Percentiles rank a stretch among this genome's conserved stretches.
phyloP scores from a whole-genome alignment of 2,797 vertebrate genomes.

The Hephaestus fuliginosus region DNA sequence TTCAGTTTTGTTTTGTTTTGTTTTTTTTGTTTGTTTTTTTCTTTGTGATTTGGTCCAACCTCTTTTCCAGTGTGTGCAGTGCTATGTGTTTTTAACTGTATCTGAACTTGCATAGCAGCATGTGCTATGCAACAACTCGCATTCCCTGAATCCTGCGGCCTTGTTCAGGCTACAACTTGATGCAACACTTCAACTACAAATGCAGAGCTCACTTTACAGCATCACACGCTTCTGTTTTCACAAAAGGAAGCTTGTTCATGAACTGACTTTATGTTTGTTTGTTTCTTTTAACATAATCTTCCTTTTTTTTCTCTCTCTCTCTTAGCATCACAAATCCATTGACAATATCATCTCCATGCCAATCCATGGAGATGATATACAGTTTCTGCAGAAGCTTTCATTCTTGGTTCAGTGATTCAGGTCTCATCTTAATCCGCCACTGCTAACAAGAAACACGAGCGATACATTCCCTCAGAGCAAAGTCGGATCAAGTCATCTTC shows the following conservation, averaged over 20 bases:
- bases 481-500: slow-evolving; percentile 62
- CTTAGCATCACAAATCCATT: slow-evolving; percentile 58
- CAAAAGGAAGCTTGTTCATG: slow-evolving; percentile 62
- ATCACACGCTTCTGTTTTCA: slow-evolving; percentile 72
- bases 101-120: slow-evolving; percentile 86
- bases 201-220: slow-evolving; percentile 72
- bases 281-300: slow-evolving; percentile 32
- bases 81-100: slow-evolving; percentile 83
- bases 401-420: slow-evolving; percentile 74
- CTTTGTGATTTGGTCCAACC: slow-evolving; percentile 80
- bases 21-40: slow-evolving; percentile 58
- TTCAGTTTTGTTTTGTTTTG: neutral
- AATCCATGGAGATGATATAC: slow-evolving; percentile 61
- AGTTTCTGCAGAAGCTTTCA: slow-evolving; percentile 64
- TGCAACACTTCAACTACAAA: slow-evolving; percentile 80
- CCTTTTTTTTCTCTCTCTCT: neutral
- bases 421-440: slow-evolving; percentile 54
- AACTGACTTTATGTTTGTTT: slow-evolving; percentile 60
- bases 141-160: slow-evolving; percentile 77
- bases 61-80: slow-evolving; percentile 82
- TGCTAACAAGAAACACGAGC: slow-evolving; percentile 44
- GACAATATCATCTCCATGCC: slow-evolving; percentile 63
- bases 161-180: slow-evolving; percentile 67
- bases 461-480: slow-evolving; percentile 58
- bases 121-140: slow-evolving; percentile 85